Evolutionary conservation across 1,140 invertebrate species (phyloP).

Genomic region (Neocloeon triangulifer): DNA sequence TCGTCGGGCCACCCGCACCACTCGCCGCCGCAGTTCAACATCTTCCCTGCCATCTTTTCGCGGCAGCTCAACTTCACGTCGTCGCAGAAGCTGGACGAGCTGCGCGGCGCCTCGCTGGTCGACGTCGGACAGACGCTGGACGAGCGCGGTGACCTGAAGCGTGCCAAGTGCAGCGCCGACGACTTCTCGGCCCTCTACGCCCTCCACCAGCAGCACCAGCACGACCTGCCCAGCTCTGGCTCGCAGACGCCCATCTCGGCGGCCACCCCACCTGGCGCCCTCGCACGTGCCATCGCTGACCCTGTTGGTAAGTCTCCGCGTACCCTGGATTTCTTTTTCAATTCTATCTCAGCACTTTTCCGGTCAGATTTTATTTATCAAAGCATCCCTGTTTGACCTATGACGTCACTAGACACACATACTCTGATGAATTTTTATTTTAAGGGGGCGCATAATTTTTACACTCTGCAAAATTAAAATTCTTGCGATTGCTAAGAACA

Average conservation of each 20-base stretch:
- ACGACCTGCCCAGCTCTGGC: too few relatives aligned
- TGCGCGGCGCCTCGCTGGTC: slow-evolving; percentile 18
- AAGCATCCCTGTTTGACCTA: too few relatives aligned
- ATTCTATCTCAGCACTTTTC: too few relatives aligned
- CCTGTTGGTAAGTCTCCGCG: slow-evolving; percentile 17
- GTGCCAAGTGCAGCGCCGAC: slow-evolving; percentile 58
- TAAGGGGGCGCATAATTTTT: too few relatives aligned
- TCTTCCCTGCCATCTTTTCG: slow-evolving; percentile 71
- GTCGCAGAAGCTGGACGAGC: slow-evolving; percentile 7
- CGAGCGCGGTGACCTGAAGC: slow-evolving; percentile 8
- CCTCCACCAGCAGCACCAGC: slow-evolving; percentile 9
- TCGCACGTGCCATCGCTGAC: slow-evolving; percentile 13
- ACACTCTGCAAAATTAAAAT: too few relatives aligned
- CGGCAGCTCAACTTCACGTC: slow-evolving; percentile 49
- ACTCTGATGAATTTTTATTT: too few relatives aligned
- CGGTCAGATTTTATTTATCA: too few relatives aligned
- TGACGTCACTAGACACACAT: too few relatives aligned
- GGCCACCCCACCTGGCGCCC: slow-evolving; percentile 1
- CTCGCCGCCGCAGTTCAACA: slow-evolving; percentile 60
- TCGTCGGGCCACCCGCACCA: slow-evolving; percentile 30
- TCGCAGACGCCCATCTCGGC: slow-evolving; percentile 3
- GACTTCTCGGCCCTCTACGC: slow-evolving; percentile 55
- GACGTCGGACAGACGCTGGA: slow-evolving; percentile 14
- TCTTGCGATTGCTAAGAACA: too few relatives aligned
- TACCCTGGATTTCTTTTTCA: too few relatives aligned